Percentiles rank a stretch among this genome's conserved stretches.
These are phyloP conservation scores for Cantharis rufa DNA, from an alignment of 2,888 invertebrate species.

Conservation along the genomic window DNA sequence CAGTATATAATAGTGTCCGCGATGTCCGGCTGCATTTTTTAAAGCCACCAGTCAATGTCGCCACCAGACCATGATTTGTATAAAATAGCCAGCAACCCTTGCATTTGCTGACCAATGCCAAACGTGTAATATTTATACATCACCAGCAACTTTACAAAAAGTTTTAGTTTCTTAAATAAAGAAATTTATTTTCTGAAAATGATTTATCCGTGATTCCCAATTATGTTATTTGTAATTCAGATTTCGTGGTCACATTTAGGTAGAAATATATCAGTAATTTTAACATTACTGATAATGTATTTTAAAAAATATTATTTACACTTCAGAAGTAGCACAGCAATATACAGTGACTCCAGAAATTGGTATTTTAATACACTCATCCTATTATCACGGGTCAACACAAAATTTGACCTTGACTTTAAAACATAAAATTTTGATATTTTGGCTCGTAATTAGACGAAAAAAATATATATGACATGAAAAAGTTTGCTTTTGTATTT, in stretches of 20 bases:
- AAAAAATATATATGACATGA: no score
- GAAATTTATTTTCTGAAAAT: background rate
- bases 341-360: no score
- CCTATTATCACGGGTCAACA: no score
- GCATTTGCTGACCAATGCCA: conserved; percentile 44
- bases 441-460: no score
- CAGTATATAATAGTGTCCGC: conserved; percentile 47
- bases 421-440: no score
- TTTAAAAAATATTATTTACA: no score
- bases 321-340: no score
- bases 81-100: conserved; percentile 48
- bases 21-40: conserved; percentile 45
- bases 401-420: no score
- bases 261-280: background rate
- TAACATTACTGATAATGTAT: no score
- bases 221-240: background rate
- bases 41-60: conserved; percentile 51
- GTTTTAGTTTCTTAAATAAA: background rate
- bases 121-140: conserved; percentile 10
- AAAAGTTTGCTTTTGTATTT: no score
- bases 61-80: conserved; percentile 48
- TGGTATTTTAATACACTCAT: no score
- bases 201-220: background rate
- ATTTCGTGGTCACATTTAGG: background rate
- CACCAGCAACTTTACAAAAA: background rate